Evolutionary conservation across 2,888 invertebrate genomes (phyloP), one percentile per base, ranked within the genome.

Genomic region (Phaedon cochleariae): DNA sequence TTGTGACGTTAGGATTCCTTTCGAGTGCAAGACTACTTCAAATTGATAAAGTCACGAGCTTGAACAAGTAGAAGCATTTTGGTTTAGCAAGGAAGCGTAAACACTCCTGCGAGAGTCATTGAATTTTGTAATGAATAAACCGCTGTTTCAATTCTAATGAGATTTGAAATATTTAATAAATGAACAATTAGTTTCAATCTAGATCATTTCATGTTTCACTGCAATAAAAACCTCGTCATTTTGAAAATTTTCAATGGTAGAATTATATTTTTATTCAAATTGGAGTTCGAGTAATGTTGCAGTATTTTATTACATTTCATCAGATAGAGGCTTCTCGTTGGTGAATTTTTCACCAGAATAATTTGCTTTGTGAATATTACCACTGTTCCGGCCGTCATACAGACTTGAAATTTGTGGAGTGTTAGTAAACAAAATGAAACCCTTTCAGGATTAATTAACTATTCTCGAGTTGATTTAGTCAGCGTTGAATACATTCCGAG

Each of bases 1-100:
- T 48, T 48, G 48, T 48, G 48, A 48, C 20, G 48, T 48, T 48
- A 48, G 48, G 18, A 48, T 48, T 48, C 7, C 20, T 20, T 48
- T 48, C 48, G 4, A 48, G 20, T 10, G 48, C 48, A 48, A 48
- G 48, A 48, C 48, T 12, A 48, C 48, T 48, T 48, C 21, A 5
- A 48, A 48, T 48, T 21, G 21, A 18, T 48, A 3, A 48, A 21
- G 48, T 48, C 48, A 18, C 48, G 48, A 48, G 1, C 0, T 46
- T 9, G 46, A 46, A 46, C 17, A 46, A 17, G 18, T 45, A 17
- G n/a, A 45, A 45, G 45, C 45, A 45, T 46, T 17, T 46, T 46
- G 46, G 17, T 46, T 46, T 46, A 5, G 3, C 15, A 46, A 46
- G 20, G 46, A 46, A 46, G 18, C 46, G 1, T 46, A 6, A 46